Percentiles rank a stretch among this genome's conserved stretches.
These are phyloP conservation scores for Diprion similis DNA, from an alignment of 1,140 invertebrate genomes.

Conservation along the genomic window DNA sequence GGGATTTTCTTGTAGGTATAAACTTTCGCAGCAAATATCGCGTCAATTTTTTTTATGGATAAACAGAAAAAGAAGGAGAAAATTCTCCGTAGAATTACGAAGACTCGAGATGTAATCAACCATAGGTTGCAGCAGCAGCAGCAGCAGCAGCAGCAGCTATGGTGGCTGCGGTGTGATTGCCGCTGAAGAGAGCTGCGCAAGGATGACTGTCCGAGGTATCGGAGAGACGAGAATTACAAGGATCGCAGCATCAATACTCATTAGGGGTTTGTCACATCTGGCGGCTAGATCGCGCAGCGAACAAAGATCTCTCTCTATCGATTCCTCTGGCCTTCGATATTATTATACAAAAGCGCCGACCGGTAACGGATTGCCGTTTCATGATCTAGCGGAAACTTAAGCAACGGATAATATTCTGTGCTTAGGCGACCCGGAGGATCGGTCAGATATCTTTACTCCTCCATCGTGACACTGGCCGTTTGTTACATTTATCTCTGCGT, in stretches of 20 bases:
- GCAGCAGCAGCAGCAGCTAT: no score
- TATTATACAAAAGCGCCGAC: slow-evolving; percentile 16
- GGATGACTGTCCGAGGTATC: slow-evolving; percentile 28
- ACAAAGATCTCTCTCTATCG: slow-evolving; percentile 38
- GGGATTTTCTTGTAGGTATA: no score
- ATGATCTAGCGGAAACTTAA: slow-evolving; percentile 41
- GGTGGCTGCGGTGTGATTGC: no score
- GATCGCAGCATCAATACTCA: slow-evolving; percentile 38
- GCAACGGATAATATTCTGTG: slow-evolving; percentile 19
- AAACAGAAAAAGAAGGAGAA: no score
- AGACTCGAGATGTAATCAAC: no score
- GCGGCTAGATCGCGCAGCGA: slow-evolving; percentile 31
- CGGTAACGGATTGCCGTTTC: slow-evolving; percentile 42
- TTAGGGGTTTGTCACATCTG: slow-evolving; percentile 40
- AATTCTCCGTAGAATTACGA: no score
- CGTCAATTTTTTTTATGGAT: no score
- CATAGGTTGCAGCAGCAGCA: no score
- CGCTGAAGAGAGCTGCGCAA: background rate
- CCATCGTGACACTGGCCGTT: slow-evolving; percentile 1
- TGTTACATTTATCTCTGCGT: background rate
- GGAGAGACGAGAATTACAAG: background rate
- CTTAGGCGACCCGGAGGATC: background rate
- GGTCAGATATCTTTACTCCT: no score
- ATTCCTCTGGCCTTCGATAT: background rate
- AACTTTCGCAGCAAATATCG: no score